phyloP scores from a whole-genome alignment of 2,888 invertebrate species.

The Proisotoma minuta region DNA sequence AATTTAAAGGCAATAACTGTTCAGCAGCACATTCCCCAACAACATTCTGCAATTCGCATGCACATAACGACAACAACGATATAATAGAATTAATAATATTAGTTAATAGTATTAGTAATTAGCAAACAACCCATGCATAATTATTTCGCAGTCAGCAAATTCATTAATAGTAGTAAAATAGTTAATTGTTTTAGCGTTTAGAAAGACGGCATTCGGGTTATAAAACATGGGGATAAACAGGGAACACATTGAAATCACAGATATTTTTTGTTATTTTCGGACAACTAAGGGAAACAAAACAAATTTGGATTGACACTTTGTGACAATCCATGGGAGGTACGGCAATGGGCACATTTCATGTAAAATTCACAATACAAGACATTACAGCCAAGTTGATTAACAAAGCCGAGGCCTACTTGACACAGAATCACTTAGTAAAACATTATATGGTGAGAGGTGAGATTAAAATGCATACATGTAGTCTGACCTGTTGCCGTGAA shows the following conservation, averaged over 20 bases:
- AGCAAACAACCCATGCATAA: neutral
- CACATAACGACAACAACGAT: no score
- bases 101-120: neutral
- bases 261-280: no score
- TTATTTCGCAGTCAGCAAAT: no score
- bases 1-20: neutral
- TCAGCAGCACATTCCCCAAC: neutral
- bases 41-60: neutral
- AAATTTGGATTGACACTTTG: neutral
- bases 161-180: no score
- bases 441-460: constrained; percentile 43
- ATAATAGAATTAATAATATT: no score
- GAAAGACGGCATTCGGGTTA: constrained; percentile 13
- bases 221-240: neutral
- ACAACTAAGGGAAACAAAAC: neutral
- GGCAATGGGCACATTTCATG: constrained; percentile 42
- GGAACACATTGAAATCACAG: neutral
- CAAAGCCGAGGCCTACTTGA: constrained; percentile 10
- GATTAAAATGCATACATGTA: constrained; percentile 46
- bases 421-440: constrained; percentile 17
- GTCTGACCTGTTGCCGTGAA: constrained; percentile 94
- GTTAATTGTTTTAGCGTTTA: no score
- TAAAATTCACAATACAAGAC: constrained; percentile 15
- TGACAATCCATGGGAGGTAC: constrained; percentile 2
- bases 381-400: constrained; percentile 17